Percentiles rank a stretch among this genome's conserved stretches.
Conservation (phyloP, 2,113 vertebrate species). For the Cathartes aura region DNA sequence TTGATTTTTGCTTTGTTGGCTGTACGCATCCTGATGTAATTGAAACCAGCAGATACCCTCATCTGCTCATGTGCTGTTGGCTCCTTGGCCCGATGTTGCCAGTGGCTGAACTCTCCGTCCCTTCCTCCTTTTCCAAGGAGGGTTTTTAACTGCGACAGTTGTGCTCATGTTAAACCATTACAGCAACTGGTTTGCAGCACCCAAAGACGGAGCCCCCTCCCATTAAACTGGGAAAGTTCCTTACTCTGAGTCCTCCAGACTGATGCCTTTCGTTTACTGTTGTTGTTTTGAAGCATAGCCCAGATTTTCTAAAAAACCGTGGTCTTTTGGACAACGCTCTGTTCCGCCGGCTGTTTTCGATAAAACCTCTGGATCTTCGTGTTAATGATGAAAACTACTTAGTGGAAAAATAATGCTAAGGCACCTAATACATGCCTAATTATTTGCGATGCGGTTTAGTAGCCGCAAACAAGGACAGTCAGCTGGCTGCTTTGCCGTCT, state of each 20-base stretch:
- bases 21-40: background rate
- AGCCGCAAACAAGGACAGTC: background rate
- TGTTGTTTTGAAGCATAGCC: background rate
- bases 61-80: background rate
- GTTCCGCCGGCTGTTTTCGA: fast-evolving
- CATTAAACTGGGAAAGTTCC: background rate
- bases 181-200: fast-evolving
- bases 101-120: background rate
- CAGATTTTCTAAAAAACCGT: background rate
- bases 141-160: fast-evolving
- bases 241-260: background rate
- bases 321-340: background rate
- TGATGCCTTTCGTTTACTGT: fast-evolving
- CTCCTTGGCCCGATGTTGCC: background rate
- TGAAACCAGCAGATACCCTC: background rate
- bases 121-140: background rate
- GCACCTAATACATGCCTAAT: background rate
- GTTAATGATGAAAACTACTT: background rate
- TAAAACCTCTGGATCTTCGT: background rate
- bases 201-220: fast-evolving
- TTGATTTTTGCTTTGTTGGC: background rate
- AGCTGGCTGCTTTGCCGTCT: fast-evolving
- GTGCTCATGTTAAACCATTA: background rate
- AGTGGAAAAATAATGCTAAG: background rate
- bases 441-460: background rate